Evolutionary conservation across 2,797 vertebrate genomes (phyloP).

Genomic region (Tapirus indicus): DNA sequence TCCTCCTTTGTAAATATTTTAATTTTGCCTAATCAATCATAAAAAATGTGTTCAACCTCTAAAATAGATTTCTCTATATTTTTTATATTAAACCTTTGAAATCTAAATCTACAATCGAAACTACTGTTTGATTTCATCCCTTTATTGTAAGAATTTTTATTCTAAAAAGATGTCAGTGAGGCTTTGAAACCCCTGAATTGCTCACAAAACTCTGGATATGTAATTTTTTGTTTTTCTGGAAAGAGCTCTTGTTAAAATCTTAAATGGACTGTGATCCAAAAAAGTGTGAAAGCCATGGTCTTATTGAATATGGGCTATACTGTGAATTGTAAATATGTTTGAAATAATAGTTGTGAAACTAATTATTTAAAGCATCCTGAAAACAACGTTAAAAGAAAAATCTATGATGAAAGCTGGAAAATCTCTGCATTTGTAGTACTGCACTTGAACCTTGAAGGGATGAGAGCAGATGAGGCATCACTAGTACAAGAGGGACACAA

Average conservation of each 20-base stretch:
- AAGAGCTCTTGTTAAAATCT: conserved; percentile 26
- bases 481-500: neutral
- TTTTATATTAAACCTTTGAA: neutral
- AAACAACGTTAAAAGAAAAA: conserved; percentile 43
- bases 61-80: neutral
- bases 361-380: neutral
- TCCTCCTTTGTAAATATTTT: conserved; percentile 38
- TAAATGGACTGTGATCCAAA: neutral
- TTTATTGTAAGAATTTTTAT: conserved; percentile 23
- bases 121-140: neutral
- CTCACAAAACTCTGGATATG: neutral
- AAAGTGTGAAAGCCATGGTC: neutral
- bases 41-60: neutral
- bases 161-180: neutral
- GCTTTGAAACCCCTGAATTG: neutral
- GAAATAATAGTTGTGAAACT: conserved; percentile 36
- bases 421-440: neutral
- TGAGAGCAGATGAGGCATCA: neutral
- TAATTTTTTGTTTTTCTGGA: conserved; percentile 1
- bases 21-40: conserved; percentile 42
- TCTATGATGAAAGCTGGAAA: neutral
- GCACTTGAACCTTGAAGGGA: neutral
- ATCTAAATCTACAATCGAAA: neutral
- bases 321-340: conserved; percentile 15
- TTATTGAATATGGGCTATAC: neutral